Percentiles rank a stretch among this genome's conserved stretches.
Evolutionary conservation across 2,797 vertebrate species (phyloP).

Genomic region (Pantherophis vulpinus): DNA sequence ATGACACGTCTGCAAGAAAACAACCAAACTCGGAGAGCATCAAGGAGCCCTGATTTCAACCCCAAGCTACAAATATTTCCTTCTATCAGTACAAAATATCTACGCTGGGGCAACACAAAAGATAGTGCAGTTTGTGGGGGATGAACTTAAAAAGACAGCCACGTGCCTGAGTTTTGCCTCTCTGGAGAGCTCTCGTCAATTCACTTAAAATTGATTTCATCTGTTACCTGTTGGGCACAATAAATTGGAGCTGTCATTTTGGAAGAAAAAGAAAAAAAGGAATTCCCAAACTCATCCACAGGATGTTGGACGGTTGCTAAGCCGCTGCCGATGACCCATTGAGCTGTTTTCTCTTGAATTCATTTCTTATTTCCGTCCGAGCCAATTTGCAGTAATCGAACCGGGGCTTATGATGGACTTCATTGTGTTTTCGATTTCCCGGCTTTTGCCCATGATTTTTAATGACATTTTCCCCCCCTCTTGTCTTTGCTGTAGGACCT

Average conservation of each 20-base stretch:
- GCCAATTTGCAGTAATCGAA: neutral
- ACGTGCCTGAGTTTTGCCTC: accelerated
- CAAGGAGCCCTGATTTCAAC: neutral
- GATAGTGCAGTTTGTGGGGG: neutral
- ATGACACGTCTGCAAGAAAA: no score
- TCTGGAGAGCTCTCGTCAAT: neutral
- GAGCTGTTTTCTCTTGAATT: constrained; percentile 15
- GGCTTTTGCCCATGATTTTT: constrained; percentile 37
- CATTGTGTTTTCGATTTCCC: neutral
- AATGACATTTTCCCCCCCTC: neutral
- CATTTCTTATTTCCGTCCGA: neutral
- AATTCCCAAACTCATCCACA: neutral
- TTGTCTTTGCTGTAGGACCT: constrained; percentile 78
- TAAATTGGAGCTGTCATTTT: constrained; percentile 7
- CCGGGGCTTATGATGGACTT: neutral
- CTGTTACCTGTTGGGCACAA: neutral
- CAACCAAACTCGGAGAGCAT: no score
- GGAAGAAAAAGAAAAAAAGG: neutral
- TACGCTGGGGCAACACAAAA: neutral
- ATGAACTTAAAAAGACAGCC: accelerated
- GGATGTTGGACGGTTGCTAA: neutral
- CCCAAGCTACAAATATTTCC: neutral
- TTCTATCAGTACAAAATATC: neutral
- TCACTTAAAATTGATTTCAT: neutral
- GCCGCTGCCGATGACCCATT: constrained; percentile 14